phyloP scores from a whole-genome alignment of 37 sponge, comb jelly and placozoan genomes.

The Beroe forskalii region DNA sequence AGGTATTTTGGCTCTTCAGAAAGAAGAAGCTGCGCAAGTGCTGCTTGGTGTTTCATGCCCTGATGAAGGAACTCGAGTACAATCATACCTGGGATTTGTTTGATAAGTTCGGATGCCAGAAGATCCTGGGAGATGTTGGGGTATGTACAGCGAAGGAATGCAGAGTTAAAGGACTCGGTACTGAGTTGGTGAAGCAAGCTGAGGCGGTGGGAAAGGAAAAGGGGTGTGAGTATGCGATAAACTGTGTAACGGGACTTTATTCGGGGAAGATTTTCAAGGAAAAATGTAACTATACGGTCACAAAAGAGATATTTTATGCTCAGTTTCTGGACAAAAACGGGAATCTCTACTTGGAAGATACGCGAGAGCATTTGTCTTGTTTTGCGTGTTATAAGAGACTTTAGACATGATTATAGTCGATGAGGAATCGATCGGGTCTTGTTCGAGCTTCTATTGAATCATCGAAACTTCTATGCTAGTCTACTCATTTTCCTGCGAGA shows the following conservation, averaged over 20 bases:
- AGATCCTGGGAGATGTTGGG: background rate
- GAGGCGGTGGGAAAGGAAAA: constrained; percentile 18
- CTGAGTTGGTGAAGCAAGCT: constrained; percentile 13
- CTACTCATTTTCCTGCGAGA: no score
- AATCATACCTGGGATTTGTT: background rate
- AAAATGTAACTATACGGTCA: constrained; percentile 5
- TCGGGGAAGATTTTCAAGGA: constrained; percentile 29
- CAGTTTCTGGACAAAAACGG: background rate
- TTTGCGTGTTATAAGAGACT: constrained; percentile 7
- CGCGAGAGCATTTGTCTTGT: background rate
- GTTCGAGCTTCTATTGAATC: no score
- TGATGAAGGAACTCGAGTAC: background rate
- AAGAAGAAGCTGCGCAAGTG: background rate
- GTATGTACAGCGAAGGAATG: background rate
- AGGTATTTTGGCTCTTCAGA: background rate
- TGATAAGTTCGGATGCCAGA: background rate
- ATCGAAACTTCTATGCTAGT: no score
- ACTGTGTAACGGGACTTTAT: background rate
- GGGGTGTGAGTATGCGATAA: background rate
- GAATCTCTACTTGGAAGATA: background rate
- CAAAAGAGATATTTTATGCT: constrained; percentile 6
- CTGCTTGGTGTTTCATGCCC: background rate
- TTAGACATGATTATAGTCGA: no score
- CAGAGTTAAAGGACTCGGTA: background rate
- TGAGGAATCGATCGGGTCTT: no score